A percentile compares a stretch with the other conserved stretches of the same genome.
These are phyloP conservation scores for Petroica traversi DNA, from an alignment of 2,113 vertebrate genomes.

Conservation along the genomic window DNA sequence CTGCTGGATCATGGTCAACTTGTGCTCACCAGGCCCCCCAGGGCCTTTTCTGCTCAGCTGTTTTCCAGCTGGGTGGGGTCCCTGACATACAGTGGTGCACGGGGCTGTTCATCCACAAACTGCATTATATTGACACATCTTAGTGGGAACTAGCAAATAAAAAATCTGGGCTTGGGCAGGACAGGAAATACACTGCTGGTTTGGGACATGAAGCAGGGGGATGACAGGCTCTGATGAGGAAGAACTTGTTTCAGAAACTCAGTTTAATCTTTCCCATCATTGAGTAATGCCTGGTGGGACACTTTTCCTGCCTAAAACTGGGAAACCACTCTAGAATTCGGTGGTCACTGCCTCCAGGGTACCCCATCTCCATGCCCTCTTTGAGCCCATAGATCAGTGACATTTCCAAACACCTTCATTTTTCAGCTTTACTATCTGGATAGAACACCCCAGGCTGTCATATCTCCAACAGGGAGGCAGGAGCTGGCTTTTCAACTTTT, in stretches of 20 bases:
- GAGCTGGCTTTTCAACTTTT: neutral
- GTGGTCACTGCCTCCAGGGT: neutral
- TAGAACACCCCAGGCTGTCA: neutral
- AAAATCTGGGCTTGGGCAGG: neutral
- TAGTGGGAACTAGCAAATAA: neutral
- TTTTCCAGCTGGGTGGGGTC: neutral
- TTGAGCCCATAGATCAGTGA: neutral
- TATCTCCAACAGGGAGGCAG: neutral
- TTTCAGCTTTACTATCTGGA: neutral
- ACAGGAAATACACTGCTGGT: neutral
- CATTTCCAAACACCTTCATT: neutral
- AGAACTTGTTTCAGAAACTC: neutral
- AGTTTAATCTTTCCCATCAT: neutral
- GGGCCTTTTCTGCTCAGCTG: neutral
- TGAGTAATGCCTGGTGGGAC: fast-evolving
- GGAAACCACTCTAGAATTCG: fast-evolving
- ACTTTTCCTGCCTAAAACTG: neutral
- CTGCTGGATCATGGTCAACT: neutral
- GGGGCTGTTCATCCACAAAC: neutral
- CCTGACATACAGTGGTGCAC: fast-evolving
- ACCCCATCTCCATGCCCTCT: fast-evolving
- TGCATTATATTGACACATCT: neutral
- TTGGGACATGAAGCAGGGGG: neutral
- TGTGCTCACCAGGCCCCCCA: neutral
- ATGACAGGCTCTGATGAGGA: neutral